These are phyloP conservation scores for Neodontobutis hainanensis DNA, from an alignment of 2,113 vertebrate species.

Conservation along the genomic window DNA sequence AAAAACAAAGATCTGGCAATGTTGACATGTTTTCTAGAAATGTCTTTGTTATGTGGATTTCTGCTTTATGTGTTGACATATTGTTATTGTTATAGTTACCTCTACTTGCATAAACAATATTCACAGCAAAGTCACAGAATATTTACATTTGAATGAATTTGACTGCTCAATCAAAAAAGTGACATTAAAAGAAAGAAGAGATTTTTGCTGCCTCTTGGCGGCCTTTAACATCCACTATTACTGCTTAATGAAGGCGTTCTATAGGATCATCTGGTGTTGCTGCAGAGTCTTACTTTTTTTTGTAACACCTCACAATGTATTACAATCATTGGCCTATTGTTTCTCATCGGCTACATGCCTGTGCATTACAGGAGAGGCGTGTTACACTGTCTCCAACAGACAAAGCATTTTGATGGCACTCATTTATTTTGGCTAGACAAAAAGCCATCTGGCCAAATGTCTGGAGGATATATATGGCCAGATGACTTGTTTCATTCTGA, in stretches of 20 bases:
- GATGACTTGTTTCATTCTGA: constrained; percentile 10
- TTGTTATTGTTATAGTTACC: background rate
- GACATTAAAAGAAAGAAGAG: constrained; percentile 6
- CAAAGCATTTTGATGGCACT: constrained; percentile 39
- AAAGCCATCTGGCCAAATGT: constrained; percentile 33
- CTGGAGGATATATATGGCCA: constrained; percentile 6
- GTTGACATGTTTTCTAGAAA: background rate
- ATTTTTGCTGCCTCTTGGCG: constrained; percentile 34
- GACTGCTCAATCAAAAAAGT: background rate
- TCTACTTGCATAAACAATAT: background rate
- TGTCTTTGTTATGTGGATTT: background rate
- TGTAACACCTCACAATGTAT: constrained; percentile 48
- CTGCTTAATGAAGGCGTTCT: constrained; percentile 39
- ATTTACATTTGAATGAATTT: background rate
- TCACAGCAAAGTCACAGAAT: background rate
- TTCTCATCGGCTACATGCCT: constrained; percentile 43
- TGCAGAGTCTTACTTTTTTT: constrained; percentile 42
- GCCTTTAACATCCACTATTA: constrained; percentile 40
- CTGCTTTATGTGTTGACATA: background rate
- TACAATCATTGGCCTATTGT: constrained; percentile 52
- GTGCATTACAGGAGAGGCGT: constrained; percentile 32
- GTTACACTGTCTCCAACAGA: constrained; percentile 39
- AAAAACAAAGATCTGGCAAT: background rate
- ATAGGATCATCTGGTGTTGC: constrained; percentile 40
- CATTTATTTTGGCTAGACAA: constrained; percentile 38